Conservation (phyloP, 2,113 vertebrate genomes). For the Pyxicephalus adspersus region DNA sequence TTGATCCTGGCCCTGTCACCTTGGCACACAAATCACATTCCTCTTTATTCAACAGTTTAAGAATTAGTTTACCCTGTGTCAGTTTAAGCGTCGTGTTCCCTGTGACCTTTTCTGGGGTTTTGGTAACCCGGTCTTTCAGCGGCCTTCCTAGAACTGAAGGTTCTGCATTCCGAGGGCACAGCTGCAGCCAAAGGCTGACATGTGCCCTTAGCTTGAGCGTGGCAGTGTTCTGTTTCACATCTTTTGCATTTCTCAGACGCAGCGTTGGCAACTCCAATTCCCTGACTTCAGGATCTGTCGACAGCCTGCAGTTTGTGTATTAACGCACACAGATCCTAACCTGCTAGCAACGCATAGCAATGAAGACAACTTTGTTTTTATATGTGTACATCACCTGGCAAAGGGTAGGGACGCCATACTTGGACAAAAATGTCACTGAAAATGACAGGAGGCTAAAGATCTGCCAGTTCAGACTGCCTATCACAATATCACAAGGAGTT, state of each 20-base stretch:
- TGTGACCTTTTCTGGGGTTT: slow-evolving; percentile 26
- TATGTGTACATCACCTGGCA: too few species aligned
- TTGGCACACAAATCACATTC: neutral
- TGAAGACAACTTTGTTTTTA: neutral
- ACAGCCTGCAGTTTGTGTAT: neutral
- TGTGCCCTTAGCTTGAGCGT: neutral
- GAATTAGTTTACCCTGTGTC: slow-evolving; percentile 14
- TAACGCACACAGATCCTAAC: neutral
- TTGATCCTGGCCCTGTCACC: neutral
- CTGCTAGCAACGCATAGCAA: neutral
- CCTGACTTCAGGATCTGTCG: slow-evolving; percentile 6
- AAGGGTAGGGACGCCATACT: too few species aligned
- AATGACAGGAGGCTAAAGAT: too few species aligned
- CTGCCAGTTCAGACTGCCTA: too few species aligned
- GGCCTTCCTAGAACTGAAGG: slow-evolving; percentile 23
- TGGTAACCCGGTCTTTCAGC: neutral
- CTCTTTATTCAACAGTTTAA: neutral
- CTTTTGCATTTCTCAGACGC: neutral
- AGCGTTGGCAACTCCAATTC: neutral
- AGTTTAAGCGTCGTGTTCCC: neutral
- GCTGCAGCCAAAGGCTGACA: neutral
- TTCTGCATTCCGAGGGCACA: neutral
- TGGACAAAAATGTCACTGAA: too few species aligned
- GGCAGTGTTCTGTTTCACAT: slow-evolving; percentile 6
- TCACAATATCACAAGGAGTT: too few species aligned